phyloP scores from a whole-genome alignment of 2,888 invertebrate species.

The Aromia moschata region DNA sequence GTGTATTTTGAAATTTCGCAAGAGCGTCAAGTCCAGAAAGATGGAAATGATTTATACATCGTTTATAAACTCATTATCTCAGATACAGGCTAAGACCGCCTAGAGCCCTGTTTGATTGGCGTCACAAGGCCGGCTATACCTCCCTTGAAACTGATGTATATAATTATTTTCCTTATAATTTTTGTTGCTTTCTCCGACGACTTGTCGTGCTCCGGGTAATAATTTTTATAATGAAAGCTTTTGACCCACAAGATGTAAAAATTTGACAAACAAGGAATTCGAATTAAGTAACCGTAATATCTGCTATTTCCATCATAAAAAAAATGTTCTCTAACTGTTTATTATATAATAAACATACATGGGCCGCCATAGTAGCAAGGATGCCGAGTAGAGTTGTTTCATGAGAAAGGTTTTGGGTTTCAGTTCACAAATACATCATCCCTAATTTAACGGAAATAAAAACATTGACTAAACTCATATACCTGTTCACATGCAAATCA shows the following conservation, averaged over 20 bases:
- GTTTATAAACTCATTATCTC: slow-evolving; percentile 66
- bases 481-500: too few relatives aligned
- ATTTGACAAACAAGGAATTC: slow-evolving; percentile 42
- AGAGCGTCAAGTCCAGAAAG: slow-evolving; percentile 49
- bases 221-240: slow-evolving; percentile 53
- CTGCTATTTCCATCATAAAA: too few relatives aligned
- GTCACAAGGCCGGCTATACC: slow-evolving; percentile 60
- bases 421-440: too few relatives aligned
- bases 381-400: too few relatives aligned
- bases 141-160: slow-evolving; percentile 57
- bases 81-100: slow-evolving; percentile 58
- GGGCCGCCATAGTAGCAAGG: too few relatives aligned
- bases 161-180: slow-evolving; percentile 55
- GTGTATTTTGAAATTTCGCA: slow-evolving; percentile 49
- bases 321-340: too few relatives aligned
- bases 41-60: slow-evolving; percentile 63
- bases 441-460: too few relatives aligned
- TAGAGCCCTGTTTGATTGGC: slow-evolving; percentile 61
- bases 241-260: slow-evolving; percentile 40
- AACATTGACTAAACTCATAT: too few relatives aligned
- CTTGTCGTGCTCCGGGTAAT: slow-evolving; percentile 49
- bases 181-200: slow-evolving; percentile 45
- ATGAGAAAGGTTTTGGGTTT: too few relatives aligned
- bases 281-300: not conserved
- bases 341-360: too few relatives aligned